phyloP scores from a whole-genome alignment of 1,140 invertebrate species.

The Kradibia gibbosae region DNA sequence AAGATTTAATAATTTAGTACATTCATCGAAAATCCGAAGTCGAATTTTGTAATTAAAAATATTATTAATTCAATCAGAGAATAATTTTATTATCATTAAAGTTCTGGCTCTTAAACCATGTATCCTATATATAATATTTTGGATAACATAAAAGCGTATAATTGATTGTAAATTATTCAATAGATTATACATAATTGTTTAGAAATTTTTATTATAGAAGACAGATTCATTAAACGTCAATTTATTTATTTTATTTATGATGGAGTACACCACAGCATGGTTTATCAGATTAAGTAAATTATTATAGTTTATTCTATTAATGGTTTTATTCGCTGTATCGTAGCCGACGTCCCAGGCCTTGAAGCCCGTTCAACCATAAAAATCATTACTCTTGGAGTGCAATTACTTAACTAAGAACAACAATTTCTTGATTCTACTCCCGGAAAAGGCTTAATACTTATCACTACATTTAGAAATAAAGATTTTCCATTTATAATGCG shows the following conservation, averaged over 20 bases:
- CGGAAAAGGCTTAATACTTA: slow-evolving; percentile 4
- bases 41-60: too few relatives aligned
- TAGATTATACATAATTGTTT: too few relatives aligned
- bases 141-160: too few relatives aligned
- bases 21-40: too few relatives aligned
- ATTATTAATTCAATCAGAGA: too few relatives aligned
- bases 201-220: neutral
- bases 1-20: too few relatives aligned
- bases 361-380: neutral
- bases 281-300: neutral
- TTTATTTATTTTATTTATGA: neutral
- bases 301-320: too few relatives aligned
- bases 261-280: neutral
- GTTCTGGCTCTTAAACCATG: too few relatives aligned
- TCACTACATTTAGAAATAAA: slow-evolving; percentile 10
- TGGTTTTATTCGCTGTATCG: neutral
- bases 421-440: neutral
- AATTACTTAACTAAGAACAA: slow-evolving; percentile 15
- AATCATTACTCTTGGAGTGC: neutral
- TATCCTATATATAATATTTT: too few relatives aligned
- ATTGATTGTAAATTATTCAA: too few relatives aligned
- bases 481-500: neutral
- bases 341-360: neutral
- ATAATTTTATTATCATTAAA: too few relatives aligned
- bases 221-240: neutral